Base-by-base conservation (phyloP, 2,797 vertebrate genomes). In the Phalloptychus januarius region DNA sequence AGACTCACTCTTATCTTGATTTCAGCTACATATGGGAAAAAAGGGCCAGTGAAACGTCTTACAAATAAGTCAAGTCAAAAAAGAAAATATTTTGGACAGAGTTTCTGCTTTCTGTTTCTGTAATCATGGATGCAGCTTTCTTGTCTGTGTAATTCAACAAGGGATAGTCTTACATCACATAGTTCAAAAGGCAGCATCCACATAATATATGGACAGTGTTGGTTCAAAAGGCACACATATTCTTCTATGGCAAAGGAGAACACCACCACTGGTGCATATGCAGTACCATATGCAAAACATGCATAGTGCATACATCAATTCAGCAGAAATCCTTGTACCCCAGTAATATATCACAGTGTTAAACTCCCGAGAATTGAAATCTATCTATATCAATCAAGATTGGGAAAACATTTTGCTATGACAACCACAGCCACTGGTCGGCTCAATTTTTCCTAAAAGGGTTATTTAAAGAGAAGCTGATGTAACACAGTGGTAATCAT, bases 351-450 rank as follows among this genome's bases (percentile, higher is more conserved):
- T 18, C 10, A 42, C 25, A 23, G 40, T 58, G 52, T 44, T 74
- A 31, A 44, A 74, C 52, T 58, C 10, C 25, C 12, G 38, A 28
- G 15, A 7, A 42, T 42, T 74, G 36, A 74, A 74, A 31, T 56
- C 48, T n/a, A n/a, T n/a, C 31, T 52, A 18, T 38, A 72, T 52
- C 46, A 23, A 15, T 38, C 48, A 13, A 52, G 33, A 72, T 25
- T 65, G 52, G 46, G 46, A 45, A 79, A 81, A 78, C 33, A n/a
- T 52, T 74, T 58, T 58, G 23, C 65, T 20, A 28, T 42, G 16
- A 44, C 54, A 44, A 61, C 42, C 20, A 58, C 15, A 33, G 5
- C 52, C 38, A n/a, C 5, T 69, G 38, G 65, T 69, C 2, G 12
- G n/a, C 7, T 63, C 40, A 12, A 16, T 28, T 48, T 16, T 65